phyloP scores from a whole-genome alignment of 2,888 invertebrate species.

The Trichopoda pennipes region DNA sequence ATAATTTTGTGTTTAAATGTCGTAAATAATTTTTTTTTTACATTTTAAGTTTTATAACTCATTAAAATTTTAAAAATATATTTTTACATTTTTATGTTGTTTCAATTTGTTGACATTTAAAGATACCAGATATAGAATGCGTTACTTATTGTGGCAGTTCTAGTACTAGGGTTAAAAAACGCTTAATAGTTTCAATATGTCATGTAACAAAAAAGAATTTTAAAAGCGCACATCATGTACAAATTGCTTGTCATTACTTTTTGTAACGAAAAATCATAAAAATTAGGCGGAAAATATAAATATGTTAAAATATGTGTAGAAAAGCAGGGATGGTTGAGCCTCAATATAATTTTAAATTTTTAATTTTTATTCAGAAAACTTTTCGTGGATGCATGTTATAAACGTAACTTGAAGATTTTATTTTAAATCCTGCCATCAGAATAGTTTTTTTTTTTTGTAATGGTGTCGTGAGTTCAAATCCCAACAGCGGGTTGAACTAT shows the following conservation, averaged over 20 bases:
- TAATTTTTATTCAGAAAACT: too few species aligned
- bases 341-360: neutral
- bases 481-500: too few species aligned
- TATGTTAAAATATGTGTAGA: slow-evolving; percentile 40
- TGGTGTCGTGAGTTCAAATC: too few species aligned
- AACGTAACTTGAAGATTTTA: too few species aligned
- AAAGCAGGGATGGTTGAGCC: slow-evolving; percentile 5
- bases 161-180: slow-evolving; percentile 73
- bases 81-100: slow-evolving; percentile 10
- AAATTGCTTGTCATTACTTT: slow-evolving; percentile 45
- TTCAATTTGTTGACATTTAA: slow-evolving; percentile 38
- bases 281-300: slow-evolving; percentile 64
- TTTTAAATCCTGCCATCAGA: too few species aligned
- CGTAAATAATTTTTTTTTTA: slow-evolving; percentile 11
- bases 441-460: too few species aligned
- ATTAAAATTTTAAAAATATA: slow-evolving; percentile 40
- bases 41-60: slow-evolving; percentile 19
- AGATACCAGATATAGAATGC: neutral
- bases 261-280: slow-evolving; percentile 43
- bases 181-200: slow-evolving; percentile 80
- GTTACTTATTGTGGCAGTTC: slow-evolving; percentile 15
- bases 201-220: slow-evolving; percentile 55
- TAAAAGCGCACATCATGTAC: slow-evolving; percentile 27
- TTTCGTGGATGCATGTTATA: too few species aligned
- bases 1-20: slow-evolving; percentile 17